These are phyloP conservation scores for Probosciger aterrimus DNA, from an alignment of 2,113 vertebrate species.

Conservation along the genomic window DNA sequence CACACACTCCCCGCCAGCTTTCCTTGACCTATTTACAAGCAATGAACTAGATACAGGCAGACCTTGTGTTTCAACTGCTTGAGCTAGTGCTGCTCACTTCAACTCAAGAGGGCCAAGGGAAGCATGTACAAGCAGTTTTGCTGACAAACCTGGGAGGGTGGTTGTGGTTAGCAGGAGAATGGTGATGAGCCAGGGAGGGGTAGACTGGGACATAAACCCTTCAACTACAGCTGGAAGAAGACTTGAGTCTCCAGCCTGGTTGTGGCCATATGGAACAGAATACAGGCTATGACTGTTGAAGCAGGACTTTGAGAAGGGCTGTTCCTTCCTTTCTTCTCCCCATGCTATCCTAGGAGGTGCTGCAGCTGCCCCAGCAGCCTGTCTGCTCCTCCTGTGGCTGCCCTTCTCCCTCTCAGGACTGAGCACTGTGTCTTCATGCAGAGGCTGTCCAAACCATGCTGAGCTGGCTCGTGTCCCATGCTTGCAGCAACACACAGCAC, in stretches of 20 bases:
- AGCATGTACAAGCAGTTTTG: not conserved
- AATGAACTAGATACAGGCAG: not conserved
- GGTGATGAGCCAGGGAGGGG: not conserved
- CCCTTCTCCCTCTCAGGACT: not conserved
- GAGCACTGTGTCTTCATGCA: not conserved
- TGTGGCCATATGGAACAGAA: not conserved
- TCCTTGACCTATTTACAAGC: slow-evolving; percentile 19
- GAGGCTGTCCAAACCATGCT: not conserved
- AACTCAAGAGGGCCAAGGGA: not conserved
- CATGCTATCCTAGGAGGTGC: not conserved
- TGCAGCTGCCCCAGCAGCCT: not conserved
- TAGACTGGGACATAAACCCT: not conserved
- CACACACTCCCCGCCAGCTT: rapidly evolving
- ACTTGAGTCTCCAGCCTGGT: not conserved
- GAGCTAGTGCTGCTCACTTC: rapidly evolving
- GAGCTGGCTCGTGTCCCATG: rapidly evolving
- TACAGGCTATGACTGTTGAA: not conserved
- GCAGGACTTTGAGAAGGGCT: not conserved
- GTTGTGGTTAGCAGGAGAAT: not conserved
- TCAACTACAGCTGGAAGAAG: not conserved
- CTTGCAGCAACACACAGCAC: not conserved
- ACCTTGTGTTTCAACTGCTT: not conserved
- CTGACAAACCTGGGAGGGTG: not conserved
- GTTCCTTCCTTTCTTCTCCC: not conserved
- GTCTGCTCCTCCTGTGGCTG: not conserved